Evolutionary conservation across 2,113 vertebrate genomes (phyloP).

Genomic region (Polyodon spathula): DNA sequence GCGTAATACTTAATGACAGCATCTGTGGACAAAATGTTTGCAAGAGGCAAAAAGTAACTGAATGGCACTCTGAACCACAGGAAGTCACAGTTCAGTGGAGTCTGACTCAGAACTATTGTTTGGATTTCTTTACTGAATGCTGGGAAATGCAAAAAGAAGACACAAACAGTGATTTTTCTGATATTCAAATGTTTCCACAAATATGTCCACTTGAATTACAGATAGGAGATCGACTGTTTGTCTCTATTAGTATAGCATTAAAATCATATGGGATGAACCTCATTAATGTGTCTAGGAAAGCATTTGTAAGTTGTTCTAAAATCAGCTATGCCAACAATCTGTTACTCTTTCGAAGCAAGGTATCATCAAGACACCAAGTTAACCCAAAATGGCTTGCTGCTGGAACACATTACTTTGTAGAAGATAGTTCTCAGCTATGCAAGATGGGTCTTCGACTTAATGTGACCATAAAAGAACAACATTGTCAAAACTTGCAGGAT

Average conservation of each 20-base stretch:
- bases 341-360: conserved; percentile 45
- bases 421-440: conserved; percentile 45
- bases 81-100: conserved; percentile 54
- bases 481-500: conserved; percentile 49
- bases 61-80: conserved; percentile 51
- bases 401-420: conserved; percentile 68
- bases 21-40: conserved; percentile 43
- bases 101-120: conserved; percentile 52
- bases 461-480: conserved; percentile 58
- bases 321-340: conserved; percentile 32
- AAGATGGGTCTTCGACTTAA: conserved; percentile 60
- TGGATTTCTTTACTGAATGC: conserved; percentile 44
- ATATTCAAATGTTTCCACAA: conserved; percentile 45
- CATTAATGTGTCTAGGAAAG: conserved; percentile 56
- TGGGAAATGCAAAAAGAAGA: conserved; percentile 34
- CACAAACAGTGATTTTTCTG: conserved; percentile 11
- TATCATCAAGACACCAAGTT: conserved; percentile 48
- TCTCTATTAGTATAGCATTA: conserved; percentile 55
- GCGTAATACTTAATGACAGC: conserved; percentile 18
- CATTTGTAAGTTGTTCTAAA: conserved; percentile 58
- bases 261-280: conserved; percentile 57
- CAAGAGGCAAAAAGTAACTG: conserved; percentile 31
- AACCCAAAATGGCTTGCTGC: conserved; percentile 52
- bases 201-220: conserved; percentile 73
- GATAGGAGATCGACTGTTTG: conserved; percentile 57